Percentiles rank a stretch among this genome's conserved stretches.
Evolutionary conservation across 1,140 invertebrate species (phyloP).

Genomic region (Diachasmimorpha longicaudata): DNA sequence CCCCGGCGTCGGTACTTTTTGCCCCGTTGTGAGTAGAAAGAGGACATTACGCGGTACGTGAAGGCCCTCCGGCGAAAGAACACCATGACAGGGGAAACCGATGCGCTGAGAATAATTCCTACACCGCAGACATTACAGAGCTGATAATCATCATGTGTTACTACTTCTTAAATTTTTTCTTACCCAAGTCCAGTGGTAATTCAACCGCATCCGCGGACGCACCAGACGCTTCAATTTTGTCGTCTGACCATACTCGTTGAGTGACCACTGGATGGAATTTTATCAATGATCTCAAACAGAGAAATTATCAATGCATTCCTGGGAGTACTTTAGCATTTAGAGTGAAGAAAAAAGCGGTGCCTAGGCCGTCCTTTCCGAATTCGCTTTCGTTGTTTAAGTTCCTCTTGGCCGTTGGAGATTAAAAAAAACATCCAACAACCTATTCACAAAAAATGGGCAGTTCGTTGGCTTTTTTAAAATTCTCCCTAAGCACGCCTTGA

Average conservation of each 20-base stretch:
- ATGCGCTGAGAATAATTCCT: background rate
- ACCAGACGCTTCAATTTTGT: constrained; percentile 5
- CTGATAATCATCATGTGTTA: constrained; percentile 10
- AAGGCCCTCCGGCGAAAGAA: background rate
- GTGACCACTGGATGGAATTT: constrained; percentile 3
- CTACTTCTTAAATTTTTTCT: background rate
- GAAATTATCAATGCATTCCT: constrained; percentile 14
- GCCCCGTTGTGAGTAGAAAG: background rate
- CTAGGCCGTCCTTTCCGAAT: too few relatives aligned
- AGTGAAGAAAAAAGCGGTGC: background rate
- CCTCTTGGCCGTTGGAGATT: too few relatives aligned
- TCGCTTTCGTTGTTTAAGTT: too few relatives aligned
- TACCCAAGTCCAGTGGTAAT: background rate
- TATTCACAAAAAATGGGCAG: too few relatives aligned
- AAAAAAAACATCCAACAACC: too few relatives aligned
- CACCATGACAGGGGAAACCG: background rate
- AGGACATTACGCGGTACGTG: background rate
- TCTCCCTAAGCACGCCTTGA: too few relatives aligned
- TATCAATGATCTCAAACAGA: constrained; percentile 1
- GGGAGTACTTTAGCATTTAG: background rate
- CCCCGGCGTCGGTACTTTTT: background rate
- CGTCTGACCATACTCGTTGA: constrained; percentile 2
- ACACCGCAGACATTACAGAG: background rate
- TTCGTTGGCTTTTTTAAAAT: too few relatives aligned
- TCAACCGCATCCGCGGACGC: background rate